Conservation (phyloP, 2,797 vertebrate species). For the Cetoscarus ocellatus region DNA sequence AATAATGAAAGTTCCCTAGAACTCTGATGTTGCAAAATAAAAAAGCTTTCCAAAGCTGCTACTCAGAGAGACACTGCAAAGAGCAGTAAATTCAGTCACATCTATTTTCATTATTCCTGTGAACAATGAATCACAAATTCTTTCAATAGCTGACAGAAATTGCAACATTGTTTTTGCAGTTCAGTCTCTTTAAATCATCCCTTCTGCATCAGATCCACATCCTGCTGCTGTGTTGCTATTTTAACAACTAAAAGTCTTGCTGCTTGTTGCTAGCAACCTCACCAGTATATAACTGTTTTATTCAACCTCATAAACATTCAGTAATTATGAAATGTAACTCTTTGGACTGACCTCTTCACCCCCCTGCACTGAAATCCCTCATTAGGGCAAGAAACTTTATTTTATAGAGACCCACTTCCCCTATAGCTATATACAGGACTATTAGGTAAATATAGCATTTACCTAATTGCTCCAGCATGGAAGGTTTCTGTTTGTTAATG, state of each 20-base stretch:
- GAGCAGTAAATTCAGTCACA: not conserved
- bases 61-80: not conserved
- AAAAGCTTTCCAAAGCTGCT: not conserved
- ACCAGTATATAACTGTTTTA: slow-evolving; percentile 54
- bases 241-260: slow-evolving; percentile 29
- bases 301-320: slow-evolving; percentile 69
- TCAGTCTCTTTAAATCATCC: not conserved
- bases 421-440: slow-evolving; percentile 61
- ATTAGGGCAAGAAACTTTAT: slow-evolving; percentile 67
- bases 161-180: not conserved
- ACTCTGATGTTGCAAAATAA: not conserved
- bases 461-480: slow-evolving; percentile 72
- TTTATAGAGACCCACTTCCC: slow-evolving; percentile 72
- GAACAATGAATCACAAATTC: too few relatives aligned
- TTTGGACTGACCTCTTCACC: slow-evolving; percentile 45
- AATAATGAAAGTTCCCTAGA: not conserved
- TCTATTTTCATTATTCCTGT: not conserved
- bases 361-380: slow-evolving; percentile 46
- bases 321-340: slow-evolving; percentile 58
- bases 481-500: slow-evolving; percentile 53
- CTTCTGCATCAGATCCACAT: slow-evolving; percentile 18
- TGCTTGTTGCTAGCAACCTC: slow-evolving; percentile 46
- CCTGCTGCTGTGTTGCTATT: slow-evolving; percentile 21
- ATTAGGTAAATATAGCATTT: slow-evolving; percentile 73
- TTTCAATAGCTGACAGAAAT: not conserved